These are phyloP conservation scores for Serilophus lunatus DNA, from an alignment of 2,113 vertebrate species.

Conservation along the genomic window DNA sequence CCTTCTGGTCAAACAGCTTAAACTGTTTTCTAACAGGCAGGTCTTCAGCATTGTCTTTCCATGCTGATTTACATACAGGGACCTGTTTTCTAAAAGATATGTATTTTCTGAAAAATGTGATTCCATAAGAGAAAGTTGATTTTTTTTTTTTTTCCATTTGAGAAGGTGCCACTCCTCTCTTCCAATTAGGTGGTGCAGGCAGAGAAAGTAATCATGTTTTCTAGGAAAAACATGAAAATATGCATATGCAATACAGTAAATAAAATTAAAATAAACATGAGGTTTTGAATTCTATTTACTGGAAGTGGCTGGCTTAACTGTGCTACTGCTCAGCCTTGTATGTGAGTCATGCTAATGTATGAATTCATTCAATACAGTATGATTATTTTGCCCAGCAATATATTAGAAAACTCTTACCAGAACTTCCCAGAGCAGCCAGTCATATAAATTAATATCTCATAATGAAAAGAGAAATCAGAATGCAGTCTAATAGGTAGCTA, in stretches of 20 bases:
- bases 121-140: not conserved
- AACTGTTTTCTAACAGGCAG: not conserved
- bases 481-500: not conserved
- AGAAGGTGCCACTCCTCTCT: not conserved
- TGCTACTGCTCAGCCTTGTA: conserved; percentile 34
- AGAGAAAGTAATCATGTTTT: not conserved
- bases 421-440: conserved; percentile 39
- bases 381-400: conserved; percentile 51
- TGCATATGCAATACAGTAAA: conserved; percentile 32
- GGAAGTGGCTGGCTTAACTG: conserved; percentile 33
- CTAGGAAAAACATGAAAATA: conserved; percentile 32
- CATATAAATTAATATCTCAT: not conserved
- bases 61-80: not conserved
- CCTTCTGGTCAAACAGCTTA: not conserved
- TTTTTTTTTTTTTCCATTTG: not conserved
- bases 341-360: conserved; percentile 49
- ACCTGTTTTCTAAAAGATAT: not conserved
- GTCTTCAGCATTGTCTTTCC: not conserved
- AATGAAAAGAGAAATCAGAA: not conserved
- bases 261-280: conserved; percentile 47
- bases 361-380: conserved; percentile 32
- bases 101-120: not conserved
- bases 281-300: conserved; percentile 32
- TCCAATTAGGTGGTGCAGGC: not conserved
- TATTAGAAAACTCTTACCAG: conserved; percentile 35